Conservation (phyloP, 2,113 vertebrate genomes). For the Macaca nemestrina region DNA sequence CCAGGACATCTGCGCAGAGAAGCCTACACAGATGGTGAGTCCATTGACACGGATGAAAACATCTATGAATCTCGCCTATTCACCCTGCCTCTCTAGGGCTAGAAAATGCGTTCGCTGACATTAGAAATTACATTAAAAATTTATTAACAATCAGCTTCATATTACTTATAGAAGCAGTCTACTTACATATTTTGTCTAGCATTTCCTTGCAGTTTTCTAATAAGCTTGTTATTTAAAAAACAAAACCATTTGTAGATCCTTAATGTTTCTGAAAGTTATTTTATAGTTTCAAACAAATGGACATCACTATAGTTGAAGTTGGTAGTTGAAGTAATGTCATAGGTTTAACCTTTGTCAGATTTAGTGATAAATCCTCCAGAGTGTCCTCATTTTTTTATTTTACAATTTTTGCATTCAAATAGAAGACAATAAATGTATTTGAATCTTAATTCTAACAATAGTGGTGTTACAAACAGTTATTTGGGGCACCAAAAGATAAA, state of each 20-base stretch:
- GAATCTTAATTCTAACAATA: conserved; percentile 60
- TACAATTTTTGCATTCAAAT: conserved; percentile 55
- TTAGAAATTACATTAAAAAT: conserved; percentile 68
- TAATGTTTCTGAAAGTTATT: neutral
- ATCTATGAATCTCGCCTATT: conserved; percentile 49
- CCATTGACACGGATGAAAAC: conserved; percentile 66
- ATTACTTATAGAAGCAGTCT: neutral
- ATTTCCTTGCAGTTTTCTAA: conserved; percentile 70
- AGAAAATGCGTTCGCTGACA: conserved; percentile 55
- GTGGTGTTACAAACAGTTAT: conserved; percentile 60
- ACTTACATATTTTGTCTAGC: neutral
- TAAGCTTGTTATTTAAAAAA: conserved; percentile 76
- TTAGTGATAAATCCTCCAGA: conserved; percentile 57
- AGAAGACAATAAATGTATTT: conserved; percentile 28
- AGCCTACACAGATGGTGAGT: conserved; percentile 94
- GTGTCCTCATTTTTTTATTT: neutral
- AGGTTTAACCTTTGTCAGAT: conserved; percentile 22
- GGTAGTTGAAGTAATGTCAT: conserved; percentile 51
- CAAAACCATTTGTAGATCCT: neutral
- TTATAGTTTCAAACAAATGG: conserved; percentile 56
- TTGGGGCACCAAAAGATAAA: conserved; percentile 74
- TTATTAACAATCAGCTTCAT: conserved; percentile 60
- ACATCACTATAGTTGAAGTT: conserved; percentile 40
- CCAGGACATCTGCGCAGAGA: conserved; percentile 94
- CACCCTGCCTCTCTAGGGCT: neutral